Base-by-base conservation (phyloP, 2,113 vertebrate genomes). In the Amphiprion percula region DNA sequence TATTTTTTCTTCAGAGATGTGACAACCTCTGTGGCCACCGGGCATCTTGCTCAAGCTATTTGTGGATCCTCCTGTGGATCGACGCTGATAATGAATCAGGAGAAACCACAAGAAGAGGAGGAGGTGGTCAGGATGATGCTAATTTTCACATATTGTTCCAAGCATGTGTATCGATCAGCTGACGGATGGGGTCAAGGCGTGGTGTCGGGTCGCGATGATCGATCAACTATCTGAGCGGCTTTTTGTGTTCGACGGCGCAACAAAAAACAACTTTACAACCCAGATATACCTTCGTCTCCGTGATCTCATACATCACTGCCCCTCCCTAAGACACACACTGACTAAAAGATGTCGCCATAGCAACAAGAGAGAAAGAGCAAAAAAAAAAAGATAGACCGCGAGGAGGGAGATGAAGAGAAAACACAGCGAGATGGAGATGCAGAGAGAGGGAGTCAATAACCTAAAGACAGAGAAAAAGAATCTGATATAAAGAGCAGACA, bases 331-430 rank as follows among this genome's bases (percentile, higher is more conserved):
- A 90, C 86, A 80, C 74, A 73, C 75, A 53, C 90, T 65, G 87
- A 90, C 86, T 84, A 88, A 82, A 72, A 82, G 80, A 84, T 84
- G 92, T 94, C 89, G 41, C 92, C 91, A 92, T 93, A 86, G 92
- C 91, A 94, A 94, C 93, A 91, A 73, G 83, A 85, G 86, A 85
- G 80, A 80, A 81, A 83, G 76, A 88, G 80, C 55, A 66, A 85
- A 90, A 79, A 70, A 74, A 72, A 44, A 53, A 76, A 76, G 79
- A 88, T 73, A 74, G 74, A 87, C 77, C 71, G 85, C 78, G 83
- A 75, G 66, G 80, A 79, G 68, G 62, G 67, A 73, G 81, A 87
- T 78, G 64, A 55, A 83, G 85, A 83, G 82, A 87, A 81, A 66
- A 81, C 62, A 89, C 58, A 88, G 77, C 33, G 54, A 82, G 74